Evolutionary conservation across 2,888 invertebrate genomes (phyloP).

Genomic region (Amphipoea oculea): DNA sequence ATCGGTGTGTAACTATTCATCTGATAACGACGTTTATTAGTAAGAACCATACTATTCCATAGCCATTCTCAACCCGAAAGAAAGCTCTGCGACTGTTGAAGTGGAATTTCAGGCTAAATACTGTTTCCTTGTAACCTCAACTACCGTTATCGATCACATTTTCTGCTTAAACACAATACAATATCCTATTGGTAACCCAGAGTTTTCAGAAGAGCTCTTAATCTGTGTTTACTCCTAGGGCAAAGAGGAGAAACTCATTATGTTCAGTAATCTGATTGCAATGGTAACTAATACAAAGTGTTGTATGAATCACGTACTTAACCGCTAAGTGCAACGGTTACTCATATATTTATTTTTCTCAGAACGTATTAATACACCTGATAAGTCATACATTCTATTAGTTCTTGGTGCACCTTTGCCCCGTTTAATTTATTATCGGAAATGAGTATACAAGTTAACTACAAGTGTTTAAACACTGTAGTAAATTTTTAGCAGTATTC

Average conservation of each 20-base stretch:
- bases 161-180: background rate
- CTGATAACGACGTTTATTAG: too few species aligned
- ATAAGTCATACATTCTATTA: conserved; percentile 43
- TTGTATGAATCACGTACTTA: conserved; percentile 56
- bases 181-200: conserved; percentile 6
- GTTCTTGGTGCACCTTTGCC: conserved; percentile 25
- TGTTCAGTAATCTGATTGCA: conserved; percentile 45
- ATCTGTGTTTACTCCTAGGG: conserved; percentile 32
- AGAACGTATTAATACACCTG: conserved; percentile 51
- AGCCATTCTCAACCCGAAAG: background rate
- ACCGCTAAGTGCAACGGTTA: conserved; percentile 49
- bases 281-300: conserved; percentile 48
- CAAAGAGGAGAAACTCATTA: conserved; percentile 44
- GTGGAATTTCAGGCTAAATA: background rate
- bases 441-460: conserved; percentile 5
- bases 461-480: background rate
- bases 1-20: too few species aligned
- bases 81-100: background rate
- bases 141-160: background rate
- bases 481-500: background rate
- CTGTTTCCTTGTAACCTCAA: background rate
- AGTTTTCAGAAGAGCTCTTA: conserved; percentile 32
- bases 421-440: conserved; percentile 26
- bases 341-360: conserved; percentile 53
- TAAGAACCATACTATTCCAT: too few species aligned